phyloP scores from a whole-genome alignment of 2,113 vertebrate species.

The Aplodontia rufa region DNA sequence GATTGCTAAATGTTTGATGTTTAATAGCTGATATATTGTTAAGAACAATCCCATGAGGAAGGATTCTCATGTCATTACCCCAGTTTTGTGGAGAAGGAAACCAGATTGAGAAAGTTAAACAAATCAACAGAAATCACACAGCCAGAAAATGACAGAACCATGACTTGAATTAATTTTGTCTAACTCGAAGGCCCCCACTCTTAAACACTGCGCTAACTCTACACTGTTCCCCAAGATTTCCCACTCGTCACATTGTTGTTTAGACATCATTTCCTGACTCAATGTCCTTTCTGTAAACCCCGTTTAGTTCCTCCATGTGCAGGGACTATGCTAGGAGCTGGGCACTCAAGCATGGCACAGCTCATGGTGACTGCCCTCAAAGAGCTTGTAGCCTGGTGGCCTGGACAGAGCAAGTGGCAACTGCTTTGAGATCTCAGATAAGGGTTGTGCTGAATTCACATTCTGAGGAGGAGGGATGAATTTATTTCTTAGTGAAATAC shows the following conservation, averaged over 20 bases:
- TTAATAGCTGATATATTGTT: background rate
- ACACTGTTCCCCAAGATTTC: background rate
- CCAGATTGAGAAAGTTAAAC: background rate
- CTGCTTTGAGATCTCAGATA: background rate
- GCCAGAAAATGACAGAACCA: background rate
- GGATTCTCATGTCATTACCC: background rate
- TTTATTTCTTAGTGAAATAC: background rate
- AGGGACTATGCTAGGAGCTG: background rate
- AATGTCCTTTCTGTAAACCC: background rate
- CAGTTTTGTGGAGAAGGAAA: background rate
- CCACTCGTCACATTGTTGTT: background rate
- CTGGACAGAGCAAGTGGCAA: background rate
- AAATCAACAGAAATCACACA: background rate
- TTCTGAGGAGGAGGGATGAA: background rate
- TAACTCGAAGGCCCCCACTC: background rate
- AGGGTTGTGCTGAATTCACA: background rate
- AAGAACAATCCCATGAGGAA: background rate
- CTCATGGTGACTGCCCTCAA: fast-evolving
- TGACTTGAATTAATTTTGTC: background rate
- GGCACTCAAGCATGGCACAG: background rate
- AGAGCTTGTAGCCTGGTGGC: background rate
- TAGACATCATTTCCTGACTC: background rate
- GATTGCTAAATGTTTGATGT: background rate
- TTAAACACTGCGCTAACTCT: background rate
- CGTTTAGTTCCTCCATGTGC: too few relatives aligned